phyloP scores from a whole-genome alignment of 2,888 invertebrate species.

The Odontomyia ornata region DNA sequence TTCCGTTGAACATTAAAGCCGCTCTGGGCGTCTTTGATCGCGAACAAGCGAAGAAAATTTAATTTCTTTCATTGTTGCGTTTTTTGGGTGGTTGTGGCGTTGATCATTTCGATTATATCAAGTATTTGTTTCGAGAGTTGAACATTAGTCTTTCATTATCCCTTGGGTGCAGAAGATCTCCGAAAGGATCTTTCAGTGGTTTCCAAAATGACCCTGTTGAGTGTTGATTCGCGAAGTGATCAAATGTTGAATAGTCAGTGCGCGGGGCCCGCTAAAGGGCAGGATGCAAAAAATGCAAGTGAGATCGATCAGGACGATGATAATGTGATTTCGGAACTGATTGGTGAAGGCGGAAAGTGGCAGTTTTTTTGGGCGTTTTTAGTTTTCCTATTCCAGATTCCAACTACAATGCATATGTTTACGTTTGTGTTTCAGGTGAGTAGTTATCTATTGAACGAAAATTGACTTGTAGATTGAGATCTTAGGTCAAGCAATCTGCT shows the following conservation, averaged over 20 bases:
- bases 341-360: constrained; percentile 70
- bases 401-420: constrained; percentile 72
- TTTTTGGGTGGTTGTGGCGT: no score
- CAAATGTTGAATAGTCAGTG: constrained; percentile 3
- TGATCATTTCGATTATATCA: no score
- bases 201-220: constrained; percentile 17
- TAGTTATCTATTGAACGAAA: constrained; percentile 36
- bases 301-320: constrained; percentile 50
- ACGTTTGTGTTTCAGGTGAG: constrained; percentile 68
- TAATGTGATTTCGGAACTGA: constrained; percentile 67
- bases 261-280: background rate
- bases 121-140: no score
- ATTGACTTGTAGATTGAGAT: no score
- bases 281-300: background rate
- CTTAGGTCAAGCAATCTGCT: no score
- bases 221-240: constrained; percentile 31
- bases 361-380: constrained; percentile 68
- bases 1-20: background rate
- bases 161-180: no score
- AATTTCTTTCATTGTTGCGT: no score
- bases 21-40: background rate
- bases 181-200: no score
- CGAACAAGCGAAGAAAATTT: background rate
- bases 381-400: constrained; percentile 69
- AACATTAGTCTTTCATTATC: no score